These are phyloP conservation scores for Argya squamiceps DNA, from an alignment of 2,797 vertebrate species.

Conservation along the genomic window DNA sequence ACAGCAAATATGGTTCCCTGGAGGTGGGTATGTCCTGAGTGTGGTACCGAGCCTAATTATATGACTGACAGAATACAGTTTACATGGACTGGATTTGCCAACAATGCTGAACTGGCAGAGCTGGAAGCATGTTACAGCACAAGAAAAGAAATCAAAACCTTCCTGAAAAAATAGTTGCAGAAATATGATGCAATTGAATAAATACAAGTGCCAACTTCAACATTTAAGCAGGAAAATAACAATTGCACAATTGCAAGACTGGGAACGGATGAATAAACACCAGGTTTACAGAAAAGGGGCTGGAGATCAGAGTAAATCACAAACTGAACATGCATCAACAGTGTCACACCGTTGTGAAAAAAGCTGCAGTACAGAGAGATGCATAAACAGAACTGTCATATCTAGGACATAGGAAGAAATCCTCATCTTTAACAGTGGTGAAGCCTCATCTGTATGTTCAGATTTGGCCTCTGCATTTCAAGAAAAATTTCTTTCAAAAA, in stretches of 20 bases:
- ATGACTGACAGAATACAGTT: not conserved
- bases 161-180: not conserved
- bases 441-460: not conserved
- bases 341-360: not conserved
- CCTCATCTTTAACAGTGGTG: not conserved
- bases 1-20: not conserved
- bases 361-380: not conserved
- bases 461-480: not conserved
- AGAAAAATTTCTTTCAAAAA: not conserved
- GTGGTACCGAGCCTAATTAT: not conserved
- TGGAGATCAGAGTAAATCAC: not conserved
- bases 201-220: not conserved
- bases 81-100: not conserved
- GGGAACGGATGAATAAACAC: not conserved
- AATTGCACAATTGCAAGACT: not conserved
- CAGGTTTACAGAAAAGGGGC: not conserved
- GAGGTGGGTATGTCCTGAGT: not conserved
- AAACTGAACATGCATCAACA: not conserved
- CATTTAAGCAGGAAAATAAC: not conserved
- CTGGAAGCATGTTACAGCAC: not conserved
- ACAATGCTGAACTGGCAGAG: not conserved
- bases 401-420: slow-evolving; percentile 4
- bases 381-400: slow-evolving; percentile 31
- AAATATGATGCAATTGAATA: not conserved
- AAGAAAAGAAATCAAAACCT: not conserved